Percentiles rank a stretch among this genome's conserved stretches.
phyloP scores from a whole-genome alignment of 2,888 invertebrate species.

The Entomobrya proxima region DNA sequence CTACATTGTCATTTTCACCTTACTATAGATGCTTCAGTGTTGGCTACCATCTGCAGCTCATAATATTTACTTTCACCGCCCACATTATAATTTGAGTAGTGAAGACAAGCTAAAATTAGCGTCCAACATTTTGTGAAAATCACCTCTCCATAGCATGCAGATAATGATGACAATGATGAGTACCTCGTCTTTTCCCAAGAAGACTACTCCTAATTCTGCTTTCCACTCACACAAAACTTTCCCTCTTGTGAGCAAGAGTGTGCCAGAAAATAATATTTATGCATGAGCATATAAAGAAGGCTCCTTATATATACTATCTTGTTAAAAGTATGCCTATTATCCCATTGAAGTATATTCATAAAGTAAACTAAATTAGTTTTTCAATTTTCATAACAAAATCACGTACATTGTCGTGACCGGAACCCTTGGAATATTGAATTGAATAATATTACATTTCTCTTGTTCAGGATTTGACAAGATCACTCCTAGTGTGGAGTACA shows the following conservation, averaged over 20 bases:
- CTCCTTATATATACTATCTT: neutral
- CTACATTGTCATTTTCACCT: too few relatives aligned
- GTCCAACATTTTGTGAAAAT: neutral
- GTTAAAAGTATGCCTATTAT: neutral
- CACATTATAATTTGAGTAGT: neutral
- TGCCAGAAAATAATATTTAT: neutral
- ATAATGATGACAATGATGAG: neutral
- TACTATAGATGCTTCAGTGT: too few relatives aligned
- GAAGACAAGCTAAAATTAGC: neutral
- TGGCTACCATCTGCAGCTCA: constrained; percentile 1
- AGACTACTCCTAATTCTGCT: neutral
- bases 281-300: constrained; percentile 24
- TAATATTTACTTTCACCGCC: too few relatives aligned
- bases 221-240: neutral
- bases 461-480: constrained; percentile 36
- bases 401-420: constrained; percentile 56
- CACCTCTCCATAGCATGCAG: neutral
- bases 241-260: neutral
- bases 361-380: constrained; percentile 52
- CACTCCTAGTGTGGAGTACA: constrained; percentile 8
- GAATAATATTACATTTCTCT: constrained; percentile 13
- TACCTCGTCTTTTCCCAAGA: neutral
- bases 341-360: neutral
- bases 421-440: constrained; percentile 46
- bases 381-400: constrained; percentile 59